Evolutionary conservation across 1,140 invertebrate species (phyloP), one percentile per base, ranked within the genome.

Genomic region (Drosophila ironensis): DNA sequence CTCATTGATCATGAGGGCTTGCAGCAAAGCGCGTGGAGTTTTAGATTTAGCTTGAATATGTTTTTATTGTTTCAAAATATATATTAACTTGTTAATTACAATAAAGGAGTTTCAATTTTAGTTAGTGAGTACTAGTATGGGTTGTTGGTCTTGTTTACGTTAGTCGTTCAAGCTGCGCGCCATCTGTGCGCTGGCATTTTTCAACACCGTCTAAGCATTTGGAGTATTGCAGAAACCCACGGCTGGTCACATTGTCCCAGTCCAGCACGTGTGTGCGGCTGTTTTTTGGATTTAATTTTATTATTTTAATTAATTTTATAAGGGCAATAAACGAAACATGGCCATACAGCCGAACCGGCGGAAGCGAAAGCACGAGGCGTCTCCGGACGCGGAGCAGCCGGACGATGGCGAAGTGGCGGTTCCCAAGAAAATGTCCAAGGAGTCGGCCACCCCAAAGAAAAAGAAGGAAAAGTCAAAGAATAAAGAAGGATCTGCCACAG

Each of bases 331-430:
- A 1, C 24, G 9, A 17, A 78, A 42, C 42, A 89, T 89, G 88
- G 88, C 88, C 9, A 75, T 89, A 17, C 78, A 89, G 63, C 37
- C 67, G 14, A 89, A 88, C 54, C 69, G 68, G 35, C 67, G 80
- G 4, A 89, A 89, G n/a, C 73, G 86, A 24, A 72, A 87, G 46
- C 76, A 87, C 17, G 76, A 81, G 27, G 25, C 20, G 4, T 27
- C 60, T 9, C n/a, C n/a, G n/a, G 28, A 27, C 0, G 25, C 14
- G 5, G 60, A 60, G 1, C 48, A 70, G 16, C 37, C 41, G 63
- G 81, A 84, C 20, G 88, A 86, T 3, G 76, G 72, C 4, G 87
- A 86, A 45, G 45, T 47, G 19, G 87, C 41, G 11, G 76, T 89
- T 7, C 87, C 87, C 3, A 87, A 69, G 22, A 88, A 88, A 44